Percentiles rank a stretch among this genome's conserved stretches.
Conservation (phyloP, 2,888 invertebrate genomes). For the Sarcophaga subvicina region DNA sequence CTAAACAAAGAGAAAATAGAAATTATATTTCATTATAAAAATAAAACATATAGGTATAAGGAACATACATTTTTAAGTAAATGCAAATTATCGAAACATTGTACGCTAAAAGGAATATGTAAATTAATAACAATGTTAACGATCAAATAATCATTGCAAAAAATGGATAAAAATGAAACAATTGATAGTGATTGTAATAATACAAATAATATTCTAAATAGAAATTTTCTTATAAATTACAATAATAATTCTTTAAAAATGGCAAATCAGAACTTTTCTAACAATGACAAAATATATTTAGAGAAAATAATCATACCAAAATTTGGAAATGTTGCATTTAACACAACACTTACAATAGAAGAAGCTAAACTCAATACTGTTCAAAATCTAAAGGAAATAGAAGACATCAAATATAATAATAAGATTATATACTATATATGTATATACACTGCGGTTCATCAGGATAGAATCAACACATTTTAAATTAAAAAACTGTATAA, state of each 20-base stretch:
- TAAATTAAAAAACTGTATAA: no score
- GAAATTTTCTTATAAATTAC: no score
- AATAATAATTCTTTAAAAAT: no score
- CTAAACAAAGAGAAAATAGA: slow-evolving; percentile 29
- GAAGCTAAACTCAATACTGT: slow-evolving; percentile 8
- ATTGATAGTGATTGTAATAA: not conserved
- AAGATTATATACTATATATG: not conserved
- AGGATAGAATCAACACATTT: no score
- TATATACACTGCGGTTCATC: no score
- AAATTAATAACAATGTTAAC: not conserved
- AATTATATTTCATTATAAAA: not conserved
- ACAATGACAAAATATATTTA: not conserved
- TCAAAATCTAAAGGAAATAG: slow-evolving; percentile 5
- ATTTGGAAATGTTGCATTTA: no score
- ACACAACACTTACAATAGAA: slow-evolving; percentile 2
- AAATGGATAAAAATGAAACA: no score
- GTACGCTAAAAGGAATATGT: not conserved
- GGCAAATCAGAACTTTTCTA: not conserved
- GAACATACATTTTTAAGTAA: no score
- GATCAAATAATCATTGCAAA: no score
- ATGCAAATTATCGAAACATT: no score
- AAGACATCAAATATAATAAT: slow-evolving; percentile 6
- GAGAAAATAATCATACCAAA: not conserved
- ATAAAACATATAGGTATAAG: no score
- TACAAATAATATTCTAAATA: no score